Evolutionary conservation across 2,113 vertebrate genomes (phyloP), one percentile per base, ranked within the genome.

Genomic region (Alethe castanea): DNA sequence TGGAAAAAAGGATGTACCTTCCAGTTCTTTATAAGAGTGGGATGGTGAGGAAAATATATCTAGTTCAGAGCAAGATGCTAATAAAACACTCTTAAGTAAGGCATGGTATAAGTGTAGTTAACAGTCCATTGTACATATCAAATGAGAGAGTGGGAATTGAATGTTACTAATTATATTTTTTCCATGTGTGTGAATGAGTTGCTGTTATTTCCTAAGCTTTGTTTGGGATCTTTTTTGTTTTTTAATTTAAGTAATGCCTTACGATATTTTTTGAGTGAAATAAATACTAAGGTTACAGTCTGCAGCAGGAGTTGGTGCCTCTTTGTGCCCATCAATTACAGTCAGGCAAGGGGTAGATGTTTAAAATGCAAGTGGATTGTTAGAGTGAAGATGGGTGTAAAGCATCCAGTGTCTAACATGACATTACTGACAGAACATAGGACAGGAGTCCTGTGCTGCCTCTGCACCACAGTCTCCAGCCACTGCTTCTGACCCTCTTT

Each of bases 361-460:
- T 61, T 23, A 9, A 65, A 77, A 47, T 16, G 11, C n/a, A 18
- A 9, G 11, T 6, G 6, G 35, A 11, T 40, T 19, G 42, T 56
- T 62, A 1, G 45, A 38, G 20, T 5, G 35, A 47, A 42, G 6
- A 16, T 2, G 61, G 35, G 19, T 61, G 45, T 50, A 4, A n/a
- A 33, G 15, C 36, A 19, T 5, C 7, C 29, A 5, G 7, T 6
- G 14, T 24, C 42, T 23, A 2, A 5, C 5, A 12, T 0, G 2
- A 16, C 24, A 4, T 12, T 2, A 4, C 11, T 10, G 24, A 6
- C 53, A 81, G 78, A 36, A 11, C 57, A n/a, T 1, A 0, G 86
- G 35, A 24, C 24, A 9, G 53, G 26, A 20, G 40, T 26, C 12
- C 60, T 24, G 0, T 23, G 31, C 61, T 35, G 13, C 18, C 26